Base-by-base conservation (phyloP, 2,113 vertebrate species). In the Pseudolaguvia tuberculata region DNA sequence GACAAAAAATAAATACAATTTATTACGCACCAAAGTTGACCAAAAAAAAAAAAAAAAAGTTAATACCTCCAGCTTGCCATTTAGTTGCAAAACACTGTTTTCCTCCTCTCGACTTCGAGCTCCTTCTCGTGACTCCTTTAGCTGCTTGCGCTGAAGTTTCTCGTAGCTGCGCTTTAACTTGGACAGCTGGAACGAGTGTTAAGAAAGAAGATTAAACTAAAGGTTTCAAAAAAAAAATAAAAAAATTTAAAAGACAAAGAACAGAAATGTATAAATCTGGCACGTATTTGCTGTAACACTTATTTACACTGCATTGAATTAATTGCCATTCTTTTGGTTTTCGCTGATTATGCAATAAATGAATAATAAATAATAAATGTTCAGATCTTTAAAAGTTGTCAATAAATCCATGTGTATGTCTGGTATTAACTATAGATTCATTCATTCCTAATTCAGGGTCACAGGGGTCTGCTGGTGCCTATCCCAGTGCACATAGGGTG, bases 81-180 rank as follows among this genome's bases (percentile, higher is more conserved):
- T 91, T 75, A 94, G 84, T 14, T 78, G 86, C 42, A 79, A 87
- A 76, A 94, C 83, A 70, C 87, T 89, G 4, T 69, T 77, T 27
- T 92, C 88, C 0, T 74, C 79, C 14, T 92, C 91, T 71, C 83
- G 86, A 80, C 81, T 84, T 77, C 75, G 92, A 20, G 81, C 51
- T 63, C 89, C 91, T 77, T 85, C 85, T 25, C 88, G 88, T 50
- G 75, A 80, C 71, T 93, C 92, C 77, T 91, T 93, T 23, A 89
- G 29, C 14, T 93, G 92, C 78, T 90, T 95, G 79, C 87, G 92
- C 84, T 96, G 94, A 69, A 98, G 91, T 83, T 94, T 99, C 84
- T 94, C 92, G 82, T 98, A 98, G 88, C 90, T 94, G 86, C 88
- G 94, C 80, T 93, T 96, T 83, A 99, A 85, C 83, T 87, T 93